Percentiles rank a stretch among this genome's conserved stretches.
phyloP scores from a whole-genome alignment of 2,797 vertebrate genomes.

The Todus mexicanus region DNA sequence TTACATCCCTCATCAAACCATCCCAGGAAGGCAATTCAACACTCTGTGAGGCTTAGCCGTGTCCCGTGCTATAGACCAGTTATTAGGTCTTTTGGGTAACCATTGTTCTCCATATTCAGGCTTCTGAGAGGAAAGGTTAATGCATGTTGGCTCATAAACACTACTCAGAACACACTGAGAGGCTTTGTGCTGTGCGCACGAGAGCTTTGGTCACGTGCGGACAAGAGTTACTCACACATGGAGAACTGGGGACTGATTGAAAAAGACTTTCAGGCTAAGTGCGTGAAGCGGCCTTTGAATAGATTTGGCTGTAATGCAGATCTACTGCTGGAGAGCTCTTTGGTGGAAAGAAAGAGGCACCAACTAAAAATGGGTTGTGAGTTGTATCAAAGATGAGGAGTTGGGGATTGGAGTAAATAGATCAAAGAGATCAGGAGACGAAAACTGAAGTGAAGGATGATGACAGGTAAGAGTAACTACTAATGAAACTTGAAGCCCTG shows the following conservation, averaged over 20 bases:
- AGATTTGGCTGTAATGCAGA: background rate
- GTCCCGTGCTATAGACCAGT: background rate
- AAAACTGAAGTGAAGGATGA: background rate
- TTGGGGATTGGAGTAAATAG: background rate
- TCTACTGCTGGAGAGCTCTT: slow-evolving; percentile 2
- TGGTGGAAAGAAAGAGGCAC: background rate
- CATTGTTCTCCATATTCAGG: background rate
- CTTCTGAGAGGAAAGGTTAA: background rate
- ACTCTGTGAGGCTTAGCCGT: background rate
- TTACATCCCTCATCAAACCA: background rate
- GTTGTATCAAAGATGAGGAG: background rate
- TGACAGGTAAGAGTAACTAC: background rate
- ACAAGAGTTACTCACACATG: background rate
- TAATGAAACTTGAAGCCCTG: background rate
- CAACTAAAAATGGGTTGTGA: background rate
- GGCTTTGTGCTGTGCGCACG: rapidly evolving
- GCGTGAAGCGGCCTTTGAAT: background rate
- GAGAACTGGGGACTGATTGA: background rate
- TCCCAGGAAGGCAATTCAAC: background rate
- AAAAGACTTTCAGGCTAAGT: background rate
- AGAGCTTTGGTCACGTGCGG: background rate
- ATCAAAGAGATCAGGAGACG: background rate
- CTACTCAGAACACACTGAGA: background rate
- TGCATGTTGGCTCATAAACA: background rate
- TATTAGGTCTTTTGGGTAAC: background rate